Conservation (phyloP, 2,113 vertebrate species). For the Lycaon pictus region DNA sequence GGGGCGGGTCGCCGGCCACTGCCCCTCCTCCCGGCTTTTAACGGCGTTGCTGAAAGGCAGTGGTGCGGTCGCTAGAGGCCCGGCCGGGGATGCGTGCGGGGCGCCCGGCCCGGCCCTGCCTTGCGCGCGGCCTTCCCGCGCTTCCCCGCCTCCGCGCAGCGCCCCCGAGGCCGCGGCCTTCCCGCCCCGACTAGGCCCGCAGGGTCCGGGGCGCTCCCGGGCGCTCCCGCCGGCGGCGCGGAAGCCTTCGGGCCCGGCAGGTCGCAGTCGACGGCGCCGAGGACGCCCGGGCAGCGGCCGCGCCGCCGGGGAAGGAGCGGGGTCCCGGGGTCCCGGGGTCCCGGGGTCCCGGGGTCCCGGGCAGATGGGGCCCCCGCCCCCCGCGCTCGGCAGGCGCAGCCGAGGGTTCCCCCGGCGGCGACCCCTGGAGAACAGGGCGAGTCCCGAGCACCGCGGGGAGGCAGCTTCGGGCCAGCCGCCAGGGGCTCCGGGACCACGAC, state of each 20-base stretch:
- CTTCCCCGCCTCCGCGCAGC: neutral
- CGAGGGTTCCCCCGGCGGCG: accelerated
- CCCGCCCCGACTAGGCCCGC: too few relatives aligned
- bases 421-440: too few relatives aligned
- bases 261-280: neutral
- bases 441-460: neutral
- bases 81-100: too few relatives aligned
- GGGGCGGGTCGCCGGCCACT: neutral
- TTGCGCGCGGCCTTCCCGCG: neutral
- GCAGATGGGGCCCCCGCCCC: neutral
- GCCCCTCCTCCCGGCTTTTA: neutral
- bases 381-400: neutral
- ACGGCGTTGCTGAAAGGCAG: neutral
- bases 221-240: neutral
- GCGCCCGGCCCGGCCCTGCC: neutral
- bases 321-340: neutral
- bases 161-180: neutral
- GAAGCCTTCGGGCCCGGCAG: neutral
- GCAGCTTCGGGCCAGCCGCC: neutral
- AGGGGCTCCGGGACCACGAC: accelerated
- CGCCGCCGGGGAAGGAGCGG: neutral
- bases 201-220: neutral
- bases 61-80: neutral
- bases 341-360: too few relatives aligned
- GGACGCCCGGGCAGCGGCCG: neutral